These are phyloP conservation scores for Bucco capensis DNA, from an alignment of 2,113 vertebrate genomes.

Conservation along the genomic window DNA sequence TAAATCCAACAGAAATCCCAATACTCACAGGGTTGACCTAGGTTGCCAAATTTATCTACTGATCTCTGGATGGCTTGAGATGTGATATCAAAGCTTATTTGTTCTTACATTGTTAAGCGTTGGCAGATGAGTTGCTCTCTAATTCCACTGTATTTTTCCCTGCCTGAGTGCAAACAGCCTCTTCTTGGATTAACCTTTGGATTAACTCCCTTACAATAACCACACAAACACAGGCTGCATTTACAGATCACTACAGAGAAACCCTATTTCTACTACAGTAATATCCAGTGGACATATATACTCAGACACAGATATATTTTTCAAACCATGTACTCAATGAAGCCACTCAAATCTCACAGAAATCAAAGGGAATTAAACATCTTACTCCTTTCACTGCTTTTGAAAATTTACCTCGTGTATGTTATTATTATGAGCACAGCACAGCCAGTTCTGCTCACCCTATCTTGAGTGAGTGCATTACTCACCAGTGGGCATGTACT, in stretches of 20 bases:
- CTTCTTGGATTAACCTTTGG: conserved; percentile 24
- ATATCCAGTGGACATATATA: background rate
- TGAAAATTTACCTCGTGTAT: background rate
- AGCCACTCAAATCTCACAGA: background rate
- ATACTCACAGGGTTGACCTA: conserved; percentile 15
- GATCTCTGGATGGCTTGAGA: conserved; percentile 1
- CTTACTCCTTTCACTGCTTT: background rate
- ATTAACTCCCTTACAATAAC: conserved; percentile 37
- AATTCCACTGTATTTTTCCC: conserved; percentile 37
- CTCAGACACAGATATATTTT: background rate
- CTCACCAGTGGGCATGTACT: conserved; percentile 98
- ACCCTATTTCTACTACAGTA: background rate
- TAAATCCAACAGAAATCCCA: conserved; percentile 24
- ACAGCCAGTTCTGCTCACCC: background rate
- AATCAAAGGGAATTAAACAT: background rate
- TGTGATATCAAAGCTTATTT: conserved; percentile 13
- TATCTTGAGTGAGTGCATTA: background rate
- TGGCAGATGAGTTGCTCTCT: conserved; percentile 38
- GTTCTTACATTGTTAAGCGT: conserved; percentile 36
- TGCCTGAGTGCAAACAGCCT: conserved; percentile 49
- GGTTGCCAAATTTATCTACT: background rate
- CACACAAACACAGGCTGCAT: conserved; percentile 25
- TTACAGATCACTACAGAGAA: background rate
- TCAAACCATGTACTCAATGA: background rate
- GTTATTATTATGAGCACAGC: background rate